phyloP scores from a whole-genome alignment of 37 sponge, comb jelly and placozoan genomes.

The Aplysina aerophoba region DNA sequence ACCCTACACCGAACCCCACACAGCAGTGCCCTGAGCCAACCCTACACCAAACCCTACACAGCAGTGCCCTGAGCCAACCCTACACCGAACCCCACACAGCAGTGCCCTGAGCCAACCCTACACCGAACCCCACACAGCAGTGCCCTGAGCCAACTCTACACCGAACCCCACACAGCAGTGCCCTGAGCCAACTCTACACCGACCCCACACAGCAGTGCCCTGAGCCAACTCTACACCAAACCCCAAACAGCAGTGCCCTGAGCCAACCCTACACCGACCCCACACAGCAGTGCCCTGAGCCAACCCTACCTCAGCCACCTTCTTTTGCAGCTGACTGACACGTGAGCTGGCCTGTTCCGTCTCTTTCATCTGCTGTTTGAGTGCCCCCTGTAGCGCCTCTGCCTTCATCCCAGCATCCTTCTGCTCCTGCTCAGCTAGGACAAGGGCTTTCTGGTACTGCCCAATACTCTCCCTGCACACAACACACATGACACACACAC shows the following conservation, averaged over 20 bases:
- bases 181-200: no score
- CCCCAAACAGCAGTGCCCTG: background rate
- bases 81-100: background rate
- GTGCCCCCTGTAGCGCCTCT: background rate
- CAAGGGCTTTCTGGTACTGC: slow-evolving; percentile 31
- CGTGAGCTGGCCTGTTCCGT: background rate
- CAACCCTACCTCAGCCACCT: slow-evolving; percentile 14
- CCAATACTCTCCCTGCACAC: slow-evolving; percentile 2
- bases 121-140: background rate
- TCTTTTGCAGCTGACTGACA: slow-evolving; percentile 1
- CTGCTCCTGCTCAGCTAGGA: slow-evolving; percentile 22
- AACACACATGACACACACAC: slow-evolving; percentile 28
- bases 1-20: no score
- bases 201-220: background rate
- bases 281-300: no score
- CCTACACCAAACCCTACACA: background rate
- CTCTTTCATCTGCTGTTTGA: slow-evolving; percentile 15
- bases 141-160: no score
- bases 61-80: no score
- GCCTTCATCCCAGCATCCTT: background rate
- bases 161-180: no score
- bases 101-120: background rate
- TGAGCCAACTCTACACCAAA: no score
- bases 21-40: background rate
- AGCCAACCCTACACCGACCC: background rate